Evolutionary conservation across 1,140 invertebrate genomes (phyloP), one percentile per base, ranked within the genome.

Genomic region (Chymomyza costata): DNA sequence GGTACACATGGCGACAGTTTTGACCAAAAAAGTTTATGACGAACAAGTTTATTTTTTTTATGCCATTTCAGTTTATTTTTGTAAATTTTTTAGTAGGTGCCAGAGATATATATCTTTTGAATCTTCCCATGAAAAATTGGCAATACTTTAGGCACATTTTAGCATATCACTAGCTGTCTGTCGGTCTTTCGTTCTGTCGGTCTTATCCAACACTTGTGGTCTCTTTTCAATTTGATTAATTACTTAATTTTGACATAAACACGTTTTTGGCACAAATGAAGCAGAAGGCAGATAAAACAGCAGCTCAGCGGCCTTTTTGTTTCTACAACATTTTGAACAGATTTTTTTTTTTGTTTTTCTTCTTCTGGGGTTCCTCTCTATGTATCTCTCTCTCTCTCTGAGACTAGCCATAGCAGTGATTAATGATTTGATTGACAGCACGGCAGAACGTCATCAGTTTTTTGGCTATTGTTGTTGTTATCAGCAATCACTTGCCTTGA

Each of bases 261-360:
- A 76, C 71, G 60, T 76, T 74, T n/a, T 65, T 49, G 52, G 54
- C 69, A 57, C 65, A 76, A 76, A 62, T 74, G 70, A 74, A 74
- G 65, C 69, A 74, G 65, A 74, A 76, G 60, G 30, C 41, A 50
- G 70, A 74, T 74, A 74, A 65, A 71, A 50, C 44, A 56, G 32
- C 59, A 48, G 44, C 14, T 19, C 2, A n/a, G n/a, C n/a, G n/a
- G n/a, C n/a, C n/a, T n/a, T n/a, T n/a, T n/a, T n/a, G n/a, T n/a
- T n/a, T n/a, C n/a, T n/a, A n/a, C n/a, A n/a, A n/a, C n/a, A n/a
- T n/a, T n/a, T n/a, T n/a, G n/a, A n/a, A n/a, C n/a, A n/a, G n/a
- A n/a, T n/a, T n/a, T n/a, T n/a, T n/a, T n/a, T n/a, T n/a, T n/a
- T n/a, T n/a, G n/a, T n/a, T n/a, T n/a, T n/a, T n/a, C n/a, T n/a